A percentile compares a stretch with the other conserved stretches of the same genome.
These are phyloP conservation scores for Dryocosmus kuriphilus DNA, from an alignment of 2,888 invertebrate species.

Conservation along the genomic window DNA sequence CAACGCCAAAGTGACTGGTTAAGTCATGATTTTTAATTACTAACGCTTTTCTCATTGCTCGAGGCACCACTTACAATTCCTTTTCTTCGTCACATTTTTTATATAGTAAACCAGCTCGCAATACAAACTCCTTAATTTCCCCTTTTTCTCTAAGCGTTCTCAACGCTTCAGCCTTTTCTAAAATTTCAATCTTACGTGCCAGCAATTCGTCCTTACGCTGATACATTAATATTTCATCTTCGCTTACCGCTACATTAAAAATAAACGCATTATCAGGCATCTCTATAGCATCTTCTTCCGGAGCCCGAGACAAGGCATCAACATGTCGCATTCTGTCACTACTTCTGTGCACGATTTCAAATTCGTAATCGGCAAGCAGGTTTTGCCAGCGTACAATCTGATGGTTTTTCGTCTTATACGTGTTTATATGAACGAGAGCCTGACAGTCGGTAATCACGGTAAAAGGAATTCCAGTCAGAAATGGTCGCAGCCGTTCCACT, in stretches of 20 bases:
- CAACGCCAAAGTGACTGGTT: constrained; percentile 44
- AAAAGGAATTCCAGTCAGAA: constrained; percentile 40
- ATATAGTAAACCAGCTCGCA: constrained; percentile 44
- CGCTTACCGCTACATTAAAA: neutral
- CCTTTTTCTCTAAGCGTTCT: neutral
- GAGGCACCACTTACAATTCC: constrained; percentile 3
- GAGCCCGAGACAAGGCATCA: neutral
- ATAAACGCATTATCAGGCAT: too few species aligned
- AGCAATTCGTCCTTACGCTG: constrained; percentile 34
- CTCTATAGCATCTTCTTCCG: too few species aligned
- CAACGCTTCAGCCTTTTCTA: neutral
- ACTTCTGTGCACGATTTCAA: constrained; percentile 7
- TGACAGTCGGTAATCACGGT: constrained; percentile 46
- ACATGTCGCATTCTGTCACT: constrained; percentile 18
- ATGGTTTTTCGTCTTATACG: neutral
- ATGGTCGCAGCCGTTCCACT: too few species aligned
- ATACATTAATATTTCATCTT: constrained; percentile 38
- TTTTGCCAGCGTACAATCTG: neutral
- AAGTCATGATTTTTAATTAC: constrained; percentile 5
- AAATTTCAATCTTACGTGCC: neutral
- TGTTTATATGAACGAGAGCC: neutral
- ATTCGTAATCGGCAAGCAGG: constrained; percentile 15
- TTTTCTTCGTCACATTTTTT: neutral
- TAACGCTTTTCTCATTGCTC: neutral
- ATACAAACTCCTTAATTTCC: constrained; percentile 6